Evolutionary conservation across 1,140 invertebrate species (phyloP).

Genomic region (Acyrthosiphon pisum): DNA sequence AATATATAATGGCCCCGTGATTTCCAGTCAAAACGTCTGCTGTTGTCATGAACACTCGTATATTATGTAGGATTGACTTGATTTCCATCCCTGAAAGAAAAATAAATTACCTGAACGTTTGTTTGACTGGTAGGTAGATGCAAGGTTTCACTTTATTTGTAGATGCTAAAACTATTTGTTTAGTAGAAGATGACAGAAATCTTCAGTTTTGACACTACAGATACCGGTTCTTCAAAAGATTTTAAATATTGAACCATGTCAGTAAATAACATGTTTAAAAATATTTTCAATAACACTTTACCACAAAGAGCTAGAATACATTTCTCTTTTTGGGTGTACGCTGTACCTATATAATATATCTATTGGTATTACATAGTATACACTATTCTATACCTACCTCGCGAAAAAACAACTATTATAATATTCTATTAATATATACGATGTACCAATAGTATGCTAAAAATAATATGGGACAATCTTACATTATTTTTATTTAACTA

Average conservation of each 20-base stretch:
- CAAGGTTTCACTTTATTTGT: slow-evolving; percentile 29
- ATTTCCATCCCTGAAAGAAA: background rate
- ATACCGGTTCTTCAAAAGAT: slow-evolving; percentile 14
- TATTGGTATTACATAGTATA: background rate
- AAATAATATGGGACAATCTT: background rate
- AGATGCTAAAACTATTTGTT: slow-evolving; percentile 41
- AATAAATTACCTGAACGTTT: background rate
- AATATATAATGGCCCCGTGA: background rate
- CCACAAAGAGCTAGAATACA: background rate
- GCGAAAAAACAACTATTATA: background rate
- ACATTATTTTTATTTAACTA: background rate
- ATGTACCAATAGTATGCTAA: background rate
- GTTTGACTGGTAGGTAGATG: background rate
- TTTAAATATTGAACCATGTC: slow-evolving; percentile 47
- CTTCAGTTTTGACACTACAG: background rate
- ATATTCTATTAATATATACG: background rate
- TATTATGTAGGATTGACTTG: background rate
- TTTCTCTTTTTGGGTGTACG: background rate
- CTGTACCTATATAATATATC: background rate
- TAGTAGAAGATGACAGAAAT: slow-evolving; percentile 3
- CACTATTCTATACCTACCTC: background rate
- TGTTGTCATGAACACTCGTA: background rate
- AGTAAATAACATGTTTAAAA: slow-evolving; percentile 37
- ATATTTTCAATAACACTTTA: slow-evolving; percentile 31
- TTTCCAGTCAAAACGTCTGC: background rate